These are phyloP conservation scores for Ips typographus DNA, from an alignment of 1,140 invertebrate species.

Conservation along the genomic window DNA sequence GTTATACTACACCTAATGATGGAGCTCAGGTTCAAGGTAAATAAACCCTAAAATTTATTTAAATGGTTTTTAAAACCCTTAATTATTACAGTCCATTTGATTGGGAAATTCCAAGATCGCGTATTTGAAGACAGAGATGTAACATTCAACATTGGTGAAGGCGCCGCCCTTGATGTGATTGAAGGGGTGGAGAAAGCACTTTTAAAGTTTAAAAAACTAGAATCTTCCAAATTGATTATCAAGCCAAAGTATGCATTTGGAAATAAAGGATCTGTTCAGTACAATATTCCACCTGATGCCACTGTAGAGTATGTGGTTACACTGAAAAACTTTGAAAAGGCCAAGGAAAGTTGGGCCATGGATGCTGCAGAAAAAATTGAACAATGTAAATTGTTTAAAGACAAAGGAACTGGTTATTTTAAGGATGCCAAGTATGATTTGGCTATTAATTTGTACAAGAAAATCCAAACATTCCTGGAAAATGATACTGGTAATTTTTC, in stretches of 20 bases:
- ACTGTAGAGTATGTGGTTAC: constrained; percentile 80
- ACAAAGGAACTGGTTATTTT: constrained; percentile 90
- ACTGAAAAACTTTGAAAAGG: constrained; percentile 81
- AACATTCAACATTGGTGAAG: constrained; percentile 86
- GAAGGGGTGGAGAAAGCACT: constrained; percentile 85
- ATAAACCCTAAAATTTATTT: background rate
- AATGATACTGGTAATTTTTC: constrained; percentile 43
- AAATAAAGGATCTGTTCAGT: constrained; percentile 65
- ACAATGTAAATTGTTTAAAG: constrained; percentile 80
- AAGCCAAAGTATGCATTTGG: constrained; percentile 84
- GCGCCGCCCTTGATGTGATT: constrained; percentile 70
- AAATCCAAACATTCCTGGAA: constrained; percentile 57
- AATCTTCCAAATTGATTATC: constrained; percentile 76
- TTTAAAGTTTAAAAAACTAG: constrained; percentile 78
- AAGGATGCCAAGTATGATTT: constrained; percentile 75
- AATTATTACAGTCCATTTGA: constrained; percentile 68
- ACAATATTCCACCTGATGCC: constrained; percentile 78
- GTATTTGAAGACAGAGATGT: constrained; percentile 79
- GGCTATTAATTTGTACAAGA: constrained; percentile 89
- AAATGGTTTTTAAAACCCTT: background rate
- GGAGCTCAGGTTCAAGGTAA: constrained; percentile 75
- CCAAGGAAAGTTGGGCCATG: constrained; percentile 80
- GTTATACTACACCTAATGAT: constrained; percentile 73
- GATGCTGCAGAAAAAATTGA: constrained; percentile 76
- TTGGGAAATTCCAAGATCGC: constrained; percentile 67